Base-by-base conservation (phyloP, 2,113 vertebrate genomes). In the Charadrius vociferus region DNA sequence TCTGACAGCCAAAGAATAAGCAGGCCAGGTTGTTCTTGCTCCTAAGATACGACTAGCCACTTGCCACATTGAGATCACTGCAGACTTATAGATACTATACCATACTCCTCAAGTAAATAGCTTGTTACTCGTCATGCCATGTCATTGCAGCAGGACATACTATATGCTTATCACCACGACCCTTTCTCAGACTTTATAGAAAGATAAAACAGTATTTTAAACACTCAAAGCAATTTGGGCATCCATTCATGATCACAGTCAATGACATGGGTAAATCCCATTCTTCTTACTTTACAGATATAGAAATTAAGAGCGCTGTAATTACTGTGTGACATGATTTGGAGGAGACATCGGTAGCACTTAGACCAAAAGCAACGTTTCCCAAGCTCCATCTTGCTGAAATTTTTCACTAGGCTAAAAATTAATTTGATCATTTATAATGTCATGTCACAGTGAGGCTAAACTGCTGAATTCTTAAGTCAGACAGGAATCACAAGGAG, bases 131-230 rank as follows among this genome's bases (percentile, higher is more conserved):
- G 26, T 14, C 3, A 2, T 52, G 55, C 55, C 34, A 4, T 7
- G 29, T 26, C 50, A 45, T 0, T 15, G 21, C 55, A 53, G 75
- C 55, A 70, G 71, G 45, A 47, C 16, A 37, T 5, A n/a, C 41
- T 47, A 4, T 0, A 6, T 6, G 10, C 37, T 47, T 58, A 72
- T 22, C 58, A 24, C 29, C 41, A 53, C 3, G 0, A 2, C 27
- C 36, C 15, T 14, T 74, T 36, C 56, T 47, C 5, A 8, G 27
- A 22, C 36, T 41, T 70, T 78, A 77, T 1, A 52, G 30, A 23
- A 61, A 71, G n/a, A 30, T 17, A 59, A 75, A 74, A 7, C 43
- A 62, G 29, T 26, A 41, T 66, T 86, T 32, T 53, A 49, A 73
- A 66, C 67, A 26, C n/a, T 49, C 29, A 9, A 55, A 73, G 83